Evolutionary conservation across 2,113 vertebrate species (phyloP).

Genomic region (Hippocampus comes): DNA sequence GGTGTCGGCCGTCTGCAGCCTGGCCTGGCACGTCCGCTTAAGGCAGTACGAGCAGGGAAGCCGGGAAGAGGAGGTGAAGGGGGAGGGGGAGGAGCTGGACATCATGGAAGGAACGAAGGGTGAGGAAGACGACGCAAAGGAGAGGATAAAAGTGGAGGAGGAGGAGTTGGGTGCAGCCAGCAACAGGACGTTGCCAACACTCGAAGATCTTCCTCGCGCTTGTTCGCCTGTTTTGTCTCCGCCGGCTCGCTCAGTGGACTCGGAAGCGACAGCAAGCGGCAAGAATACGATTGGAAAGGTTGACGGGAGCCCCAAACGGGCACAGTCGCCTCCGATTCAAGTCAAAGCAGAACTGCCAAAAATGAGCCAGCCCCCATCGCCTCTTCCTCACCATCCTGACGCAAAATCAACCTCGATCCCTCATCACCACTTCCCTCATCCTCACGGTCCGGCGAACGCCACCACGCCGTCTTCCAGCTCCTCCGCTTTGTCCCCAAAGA

Average conservation of each 20-base stretch:
- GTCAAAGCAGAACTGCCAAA: slow-evolving; percentile 47
- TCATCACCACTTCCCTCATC: slow-evolving; percentile 30
- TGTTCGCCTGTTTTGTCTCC: background rate
- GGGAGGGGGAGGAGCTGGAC: slow-evolving; percentile 17
- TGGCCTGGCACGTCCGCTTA: slow-evolving; percentile 95
- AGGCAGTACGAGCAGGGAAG: slow-evolving; percentile 82
- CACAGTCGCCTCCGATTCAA: slow-evolving; percentile 22
- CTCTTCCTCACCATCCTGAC: slow-evolving; percentile 46
- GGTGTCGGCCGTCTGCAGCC: slow-evolving; percentile 93
- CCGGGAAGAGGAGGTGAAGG: slow-evolving; percentile 33
- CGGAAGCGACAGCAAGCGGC: slow-evolving; percentile 50
- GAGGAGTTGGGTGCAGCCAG: background rate
- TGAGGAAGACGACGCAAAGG: background rate
- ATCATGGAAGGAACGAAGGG: slow-evolving; percentile 44
- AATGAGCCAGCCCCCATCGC: slow-evolving; percentile 51
- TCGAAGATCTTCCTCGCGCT: slow-evolving; percentile 14
- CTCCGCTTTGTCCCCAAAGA: background rate
- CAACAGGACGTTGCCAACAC: slow-evolving; percentile 29
- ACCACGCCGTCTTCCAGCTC: slow-evolving; percentile 37
- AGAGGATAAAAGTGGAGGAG: background rate
- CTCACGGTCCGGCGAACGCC: slow-evolving; percentile 21
- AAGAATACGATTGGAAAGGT: slow-evolving; percentile 39
- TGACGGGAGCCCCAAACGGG: slow-evolving; percentile 43
- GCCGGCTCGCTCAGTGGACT: slow-evolving; percentile 31
- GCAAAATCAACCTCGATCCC: slow-evolving; percentile 59